Evolutionary conservation across 2,113 vertebrate genomes (phyloP).

Genomic region (Strix aluco): DNA sequence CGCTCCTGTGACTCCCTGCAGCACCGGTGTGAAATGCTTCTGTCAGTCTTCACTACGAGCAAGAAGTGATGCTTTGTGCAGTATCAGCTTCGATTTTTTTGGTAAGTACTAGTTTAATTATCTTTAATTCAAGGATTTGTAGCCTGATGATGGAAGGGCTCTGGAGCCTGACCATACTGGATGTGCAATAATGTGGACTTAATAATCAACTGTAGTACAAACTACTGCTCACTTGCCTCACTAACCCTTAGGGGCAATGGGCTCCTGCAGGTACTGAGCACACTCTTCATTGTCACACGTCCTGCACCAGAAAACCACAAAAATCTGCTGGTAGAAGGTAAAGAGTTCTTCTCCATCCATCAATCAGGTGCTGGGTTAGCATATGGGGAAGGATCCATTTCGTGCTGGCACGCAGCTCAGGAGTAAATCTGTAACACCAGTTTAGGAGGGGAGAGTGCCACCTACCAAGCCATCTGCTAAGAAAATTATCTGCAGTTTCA

Average conservation of each 20-base stretch:
- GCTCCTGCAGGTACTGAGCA: background rate
- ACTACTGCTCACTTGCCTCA: background rate
- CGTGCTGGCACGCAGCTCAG: background rate
- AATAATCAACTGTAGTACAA: background rate
- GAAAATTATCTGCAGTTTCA: constrained; percentile 30
- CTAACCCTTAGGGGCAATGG: background rate
- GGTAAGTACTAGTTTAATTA: background rate
- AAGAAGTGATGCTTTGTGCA: background rate
- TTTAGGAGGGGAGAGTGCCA: constrained; percentile 29
- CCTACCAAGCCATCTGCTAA: constrained; percentile 65
- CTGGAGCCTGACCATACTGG: background rate
- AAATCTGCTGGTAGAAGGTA: background rate
- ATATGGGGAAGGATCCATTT: background rate
- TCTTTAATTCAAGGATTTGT: background rate
- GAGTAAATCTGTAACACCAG: constrained; percentile 27
- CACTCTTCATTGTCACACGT: background rate
- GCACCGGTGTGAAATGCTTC: background rate
- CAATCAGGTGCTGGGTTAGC: background rate
- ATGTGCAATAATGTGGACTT: background rate
- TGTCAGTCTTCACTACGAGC: background rate
- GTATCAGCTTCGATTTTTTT: background rate
- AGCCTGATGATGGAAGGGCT: background rate
- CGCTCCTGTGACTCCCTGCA: background rate
- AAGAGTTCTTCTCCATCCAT: background rate
- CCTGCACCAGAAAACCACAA: background rate